Percentiles rank a stretch among this genome's conserved stretches.
Conservation (phyloP, 2,797 vertebrate genomes). For the Melopsittacus undulatus region DNA sequence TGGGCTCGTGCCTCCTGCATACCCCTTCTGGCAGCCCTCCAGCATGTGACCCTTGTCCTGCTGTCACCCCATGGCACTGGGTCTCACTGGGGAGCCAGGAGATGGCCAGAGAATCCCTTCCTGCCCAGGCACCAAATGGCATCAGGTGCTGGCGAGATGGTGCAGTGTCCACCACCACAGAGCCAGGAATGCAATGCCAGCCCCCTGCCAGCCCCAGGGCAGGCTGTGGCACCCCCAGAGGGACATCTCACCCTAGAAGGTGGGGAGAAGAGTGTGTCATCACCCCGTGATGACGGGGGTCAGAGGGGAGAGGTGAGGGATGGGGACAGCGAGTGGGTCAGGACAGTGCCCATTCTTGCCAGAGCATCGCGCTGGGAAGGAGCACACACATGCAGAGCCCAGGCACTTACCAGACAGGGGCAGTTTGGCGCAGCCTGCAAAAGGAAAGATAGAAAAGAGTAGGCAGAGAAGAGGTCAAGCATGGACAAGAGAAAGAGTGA, state of each 20-base stretch:
- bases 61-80: neutral
- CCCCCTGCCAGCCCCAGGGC: fast-evolving
- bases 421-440: constrained; percentile 84
- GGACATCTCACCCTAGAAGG: neutral
- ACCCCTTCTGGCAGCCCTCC: neutral
- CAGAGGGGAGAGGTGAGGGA: neutral
- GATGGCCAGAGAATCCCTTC: neutral
- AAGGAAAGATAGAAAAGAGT: constrained; percentile 77
- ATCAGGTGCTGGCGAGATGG: fast-evolving
- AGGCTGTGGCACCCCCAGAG: neutral
- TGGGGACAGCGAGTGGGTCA: neutral
- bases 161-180: fast-evolving
- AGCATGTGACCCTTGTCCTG: fast-evolving
- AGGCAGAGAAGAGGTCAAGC: constrained; percentile 70
- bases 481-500: constrained; percentile 21
- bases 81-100: neutral
- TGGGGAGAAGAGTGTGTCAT: neutral
- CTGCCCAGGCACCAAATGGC: fast-evolving
- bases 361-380: neutral
- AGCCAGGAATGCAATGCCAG: neutral
- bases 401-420: constrained; percentile 86
- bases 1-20: fast-evolving
- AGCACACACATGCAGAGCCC: neutral
- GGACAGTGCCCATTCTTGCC: neutral
- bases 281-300: neutral